Evolutionary conservation across 2,113 vertebrate genomes (phyloP).

Genomic region (Syngnathus typhle): DNA sequence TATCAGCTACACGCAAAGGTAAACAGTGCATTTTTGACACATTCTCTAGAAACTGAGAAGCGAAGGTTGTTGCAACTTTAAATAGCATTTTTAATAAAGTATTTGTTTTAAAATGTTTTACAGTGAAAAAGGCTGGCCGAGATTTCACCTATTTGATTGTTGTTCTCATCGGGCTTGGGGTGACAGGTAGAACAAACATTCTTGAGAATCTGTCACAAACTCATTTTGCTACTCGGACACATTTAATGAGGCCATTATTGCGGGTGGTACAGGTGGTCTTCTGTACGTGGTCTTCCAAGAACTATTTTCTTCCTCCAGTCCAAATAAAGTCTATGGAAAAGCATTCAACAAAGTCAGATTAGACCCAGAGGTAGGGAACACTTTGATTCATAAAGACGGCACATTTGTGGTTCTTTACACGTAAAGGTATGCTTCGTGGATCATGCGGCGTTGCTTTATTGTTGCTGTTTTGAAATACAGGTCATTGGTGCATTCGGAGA

Average conservation of each 20-base stretch:
- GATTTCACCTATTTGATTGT: slow-evolving; percentile 88
- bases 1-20: slow-evolving; percentile 80
- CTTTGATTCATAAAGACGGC: too few species aligned
- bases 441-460: neutral
- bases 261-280: slow-evolving; percentile 75
- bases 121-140: slow-evolving; percentile 88
- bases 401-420: neutral
- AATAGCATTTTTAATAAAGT: neutral
- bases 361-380: slow-evolving; percentile 79
- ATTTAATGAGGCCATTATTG: neutral
- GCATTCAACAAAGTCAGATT: slow-evolving; percentile 84
- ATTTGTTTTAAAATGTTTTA: slow-evolving; percentile 31
- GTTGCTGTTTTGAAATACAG: slow-evolving; percentile 56
- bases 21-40: slow-evolving; percentile 10
- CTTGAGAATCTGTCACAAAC: neutral
- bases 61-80: neutral
- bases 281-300: slow-evolving; percentile 91
- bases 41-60: neutral
- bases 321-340: slow-evolving; percentile 86
- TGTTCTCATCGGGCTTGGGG: slow-evolving; percentile 81
- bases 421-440: neutral
- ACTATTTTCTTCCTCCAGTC: slow-evolving; percentile 89
- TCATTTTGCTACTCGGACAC: neutral
- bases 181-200: slow-evolving; percentile 76
- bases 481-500: slow-evolving; percentile 85